Evolutionary conservation across 2,888 invertebrate genomes (phyloP).

Genomic region (Balanococcus diminutus): DNA sequence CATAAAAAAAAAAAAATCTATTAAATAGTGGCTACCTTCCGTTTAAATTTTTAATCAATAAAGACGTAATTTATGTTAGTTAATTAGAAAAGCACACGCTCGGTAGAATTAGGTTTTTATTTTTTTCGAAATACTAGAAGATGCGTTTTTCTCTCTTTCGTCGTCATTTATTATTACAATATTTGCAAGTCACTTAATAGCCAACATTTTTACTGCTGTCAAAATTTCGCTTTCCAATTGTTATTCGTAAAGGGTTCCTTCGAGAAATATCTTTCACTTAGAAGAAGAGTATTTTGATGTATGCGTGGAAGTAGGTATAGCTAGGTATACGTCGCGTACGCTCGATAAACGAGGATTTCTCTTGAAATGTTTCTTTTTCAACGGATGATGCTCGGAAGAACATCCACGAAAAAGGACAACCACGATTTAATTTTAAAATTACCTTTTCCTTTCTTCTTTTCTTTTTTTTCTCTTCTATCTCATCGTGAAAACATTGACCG

Average conservation of each 20-base stretch:
- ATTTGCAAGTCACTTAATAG: constrained; percentile 32
- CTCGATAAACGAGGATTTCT: constrained; percentile 22
- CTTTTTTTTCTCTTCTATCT: background rate
- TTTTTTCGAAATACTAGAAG: background rate
- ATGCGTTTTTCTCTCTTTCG: background rate
- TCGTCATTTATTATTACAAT: background rate
- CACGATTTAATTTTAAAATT: background rate
- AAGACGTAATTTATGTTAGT: constrained; percentile 5
- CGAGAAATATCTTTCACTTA: constrained; percentile 19
- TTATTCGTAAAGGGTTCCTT: constrained; percentile 34
- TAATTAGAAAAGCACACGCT: background rate
- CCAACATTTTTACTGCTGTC: constrained; percentile 36
- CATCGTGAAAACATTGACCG: background rate
- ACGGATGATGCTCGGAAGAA: constrained; percentile 24
- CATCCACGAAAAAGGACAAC: background rate
- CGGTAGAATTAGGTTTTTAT: background rate
- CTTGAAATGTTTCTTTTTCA: background rate
- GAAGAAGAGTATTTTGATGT: constrained; percentile 3
- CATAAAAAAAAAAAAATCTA: constrained; percentile 33
- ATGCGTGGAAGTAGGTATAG: background rate
- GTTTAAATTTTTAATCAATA: constrained; percentile 42
- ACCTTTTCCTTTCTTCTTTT: background rate
- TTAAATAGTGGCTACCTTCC: background rate
- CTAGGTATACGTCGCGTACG: background rate
- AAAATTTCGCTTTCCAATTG: constrained; percentile 38